A percentile compares a stretch with the other conserved stretches of the same genome.
Conservation (phyloP, 2,797 vertebrate genomes). For the Acanthis flammea region DNA sequence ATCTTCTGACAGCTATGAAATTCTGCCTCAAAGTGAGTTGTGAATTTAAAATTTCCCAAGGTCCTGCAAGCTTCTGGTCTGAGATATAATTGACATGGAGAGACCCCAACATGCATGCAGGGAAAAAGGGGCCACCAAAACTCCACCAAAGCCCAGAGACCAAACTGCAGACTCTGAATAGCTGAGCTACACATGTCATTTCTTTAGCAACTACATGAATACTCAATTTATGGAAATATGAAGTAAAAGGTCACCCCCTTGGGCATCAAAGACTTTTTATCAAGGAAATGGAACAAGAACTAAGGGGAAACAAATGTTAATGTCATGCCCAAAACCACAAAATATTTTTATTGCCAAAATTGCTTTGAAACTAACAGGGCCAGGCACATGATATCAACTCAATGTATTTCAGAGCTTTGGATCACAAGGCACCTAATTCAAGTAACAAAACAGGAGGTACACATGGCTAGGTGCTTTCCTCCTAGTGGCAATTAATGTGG, state of each 20-base stretch:
- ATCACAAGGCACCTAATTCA: conserved; percentile 23
- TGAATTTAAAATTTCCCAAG: conserved; percentile 5
- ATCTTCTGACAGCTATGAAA: not conserved
- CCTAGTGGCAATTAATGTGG: conserved; percentile 25
- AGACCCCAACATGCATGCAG: not conserved
- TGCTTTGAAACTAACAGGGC: conserved; percentile 60
- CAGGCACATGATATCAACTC: conserved; percentile 26
- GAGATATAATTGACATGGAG: not conserved
- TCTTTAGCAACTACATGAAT: conserved; percentile 18
- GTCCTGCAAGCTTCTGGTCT: not conserved
- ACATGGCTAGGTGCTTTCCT: conserved; percentile 28
- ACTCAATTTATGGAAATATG: conserved; percentile 58
- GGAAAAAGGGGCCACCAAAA: not conserved
- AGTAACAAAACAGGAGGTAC: conserved; percentile 7
- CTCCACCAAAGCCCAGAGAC: not conserved
- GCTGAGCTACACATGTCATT: not conserved
- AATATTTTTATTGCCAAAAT: conserved; percentile 61
- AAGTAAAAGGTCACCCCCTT: conserved; percentile 56
- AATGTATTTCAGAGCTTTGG: conserved; percentile 28
- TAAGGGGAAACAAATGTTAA: conserved; percentile 71
- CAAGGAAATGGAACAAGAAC: conserved; percentile 59
- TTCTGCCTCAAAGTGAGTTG: not conserved
- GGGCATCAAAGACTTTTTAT: conserved; percentile 68
- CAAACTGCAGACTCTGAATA: not conserved
- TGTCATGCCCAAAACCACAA: conserved; percentile 56